Evolutionary conservation across 2,113 vertebrate genomes (phyloP), one percentile per base, ranked within the genome.

Genomic region (Orcinus orca): DNA sequence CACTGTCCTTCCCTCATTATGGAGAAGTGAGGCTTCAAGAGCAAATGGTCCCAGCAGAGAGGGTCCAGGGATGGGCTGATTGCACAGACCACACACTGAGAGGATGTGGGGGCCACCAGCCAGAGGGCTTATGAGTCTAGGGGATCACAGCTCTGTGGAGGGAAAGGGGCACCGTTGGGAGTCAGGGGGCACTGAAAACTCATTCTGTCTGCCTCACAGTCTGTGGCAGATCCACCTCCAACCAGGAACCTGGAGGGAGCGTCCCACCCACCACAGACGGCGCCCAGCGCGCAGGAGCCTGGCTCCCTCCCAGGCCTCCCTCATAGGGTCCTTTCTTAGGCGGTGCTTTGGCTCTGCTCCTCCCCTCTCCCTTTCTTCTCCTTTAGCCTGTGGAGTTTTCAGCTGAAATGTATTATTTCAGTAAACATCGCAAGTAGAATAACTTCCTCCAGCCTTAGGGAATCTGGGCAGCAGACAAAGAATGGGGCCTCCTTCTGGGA

Each of bases 401-500:
- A 94, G 8, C 65, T 96, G 93, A 87, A 91, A 70, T 4, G 1
- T 95, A 62, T 89, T 97, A 87, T 33, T 96, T 96, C 38, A 91
- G 36, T 80, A 96, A 96, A 87, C 58, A 93, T 58, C 10, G 20
- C 9, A 4, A 60, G 17, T 47, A 33, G 77, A 31, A 3, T 63
- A 18, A 50, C 26, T 94, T 74, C 68, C 73, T 87, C 84, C 41
- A 82, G 71, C 68, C 55, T 29, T 17, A 77, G 83, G 82, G n/a
- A 47, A 3, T 1, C 2, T 0, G 0, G 74, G 74, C 0, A 0
- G 76, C n/a, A 53, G 33, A 87, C 25, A 63, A 63, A 76, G 6
- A n/a, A 23, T 10, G 38, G 83, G 33, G 13, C 58, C 21, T 97
- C 88, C 47, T 93, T 63, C 53, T 68, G 5, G 18, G 31, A 71